phyloP scores from a whole-genome alignment of 1,140 invertebrate genomes.

The Latrodectus geometricus region DNA sequence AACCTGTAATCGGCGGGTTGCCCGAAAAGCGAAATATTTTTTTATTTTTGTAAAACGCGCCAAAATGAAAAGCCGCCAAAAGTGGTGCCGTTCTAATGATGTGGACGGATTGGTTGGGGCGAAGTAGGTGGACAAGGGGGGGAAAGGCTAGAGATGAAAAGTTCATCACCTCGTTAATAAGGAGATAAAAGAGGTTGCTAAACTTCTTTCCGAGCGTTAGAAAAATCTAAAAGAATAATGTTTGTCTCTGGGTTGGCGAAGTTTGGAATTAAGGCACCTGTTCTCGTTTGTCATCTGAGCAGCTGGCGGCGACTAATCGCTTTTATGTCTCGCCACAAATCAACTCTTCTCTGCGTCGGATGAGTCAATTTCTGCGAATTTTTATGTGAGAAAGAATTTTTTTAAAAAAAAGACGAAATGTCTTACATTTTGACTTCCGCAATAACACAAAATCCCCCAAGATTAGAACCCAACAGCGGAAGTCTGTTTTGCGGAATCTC shows the following conservation, averaged over 20 bases:
- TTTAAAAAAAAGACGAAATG: no score
- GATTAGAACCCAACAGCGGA: no score
- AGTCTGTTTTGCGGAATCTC: no score
- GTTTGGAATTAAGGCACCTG: conserved; percentile 39
- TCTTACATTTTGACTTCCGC: no score
- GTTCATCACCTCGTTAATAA: conserved; percentile 58
- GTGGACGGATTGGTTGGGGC: neutral
- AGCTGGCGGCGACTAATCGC: conserved; percentile 33
- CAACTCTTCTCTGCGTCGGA: neutral
- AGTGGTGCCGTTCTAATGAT: conserved; percentile 22
- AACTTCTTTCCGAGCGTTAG: conserved; percentile 18
- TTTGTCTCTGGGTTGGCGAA: conserved; percentile 19
- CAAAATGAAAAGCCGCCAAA: conserved; percentile 1
- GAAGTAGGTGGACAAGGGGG: no score
- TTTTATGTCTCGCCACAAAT: conserved; percentile 36
- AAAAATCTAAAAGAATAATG: conserved; percentile 37
- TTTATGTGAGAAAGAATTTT: neutral
- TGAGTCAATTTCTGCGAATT: conserved; percentile 34
- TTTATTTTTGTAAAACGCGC: neutral
- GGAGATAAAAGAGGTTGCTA: conserved; percentile 49
- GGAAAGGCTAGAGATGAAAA: neutral
- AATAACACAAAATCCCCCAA: no score
- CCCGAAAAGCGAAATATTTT: no score
- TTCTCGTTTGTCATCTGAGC: conserved; percentile 10
- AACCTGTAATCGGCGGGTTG: no score